Percentiles rank a stretch among this genome's conserved stretches.
These are phyloP conservation scores for Furnarius figulus DNA, from an alignment of 2,113 vertebrate genomes.

Conservation along the genomic window DNA sequence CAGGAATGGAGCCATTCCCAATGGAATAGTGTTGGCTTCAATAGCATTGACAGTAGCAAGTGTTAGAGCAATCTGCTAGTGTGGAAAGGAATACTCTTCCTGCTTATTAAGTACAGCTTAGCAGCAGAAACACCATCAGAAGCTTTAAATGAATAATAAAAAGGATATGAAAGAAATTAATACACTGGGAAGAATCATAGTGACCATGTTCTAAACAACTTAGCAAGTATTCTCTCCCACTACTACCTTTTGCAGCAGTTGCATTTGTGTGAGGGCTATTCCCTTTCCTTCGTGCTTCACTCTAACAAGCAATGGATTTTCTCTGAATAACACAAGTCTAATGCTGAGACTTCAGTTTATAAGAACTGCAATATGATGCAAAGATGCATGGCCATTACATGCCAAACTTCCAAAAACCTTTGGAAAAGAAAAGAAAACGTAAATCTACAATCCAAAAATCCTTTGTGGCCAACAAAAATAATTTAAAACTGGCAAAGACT, in stretches of 20 bases:
- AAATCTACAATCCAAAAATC: not conserved
- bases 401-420: not conserved
- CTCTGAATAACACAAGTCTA: not conserved
- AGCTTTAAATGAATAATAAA: not conserved
- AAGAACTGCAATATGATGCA: not conserved
- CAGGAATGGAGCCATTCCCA: not conserved
- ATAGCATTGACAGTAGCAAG: not conserved
- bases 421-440: not conserved
- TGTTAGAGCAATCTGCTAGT: not conserved
- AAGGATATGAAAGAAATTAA: not conserved
- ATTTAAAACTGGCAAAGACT: not conserved
- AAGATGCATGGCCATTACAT: not conserved
- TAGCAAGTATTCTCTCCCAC: not conserved
- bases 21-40: not conserved
- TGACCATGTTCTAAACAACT: not conserved
- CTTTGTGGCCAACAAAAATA: not conserved
- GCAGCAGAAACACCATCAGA: not conserved
- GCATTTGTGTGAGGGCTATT: not conserved
- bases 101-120: not conserved
- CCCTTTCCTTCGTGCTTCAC: not conserved
- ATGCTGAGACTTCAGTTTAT: not conserved
- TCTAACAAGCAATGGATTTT: not conserved
- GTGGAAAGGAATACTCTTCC: not conserved
- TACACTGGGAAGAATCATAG: not conserved
- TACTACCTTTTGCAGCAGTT: not conserved